phyloP scores from a whole-genome alignment of 2,113 vertebrate species.

The Pavo muticus region DNA sequence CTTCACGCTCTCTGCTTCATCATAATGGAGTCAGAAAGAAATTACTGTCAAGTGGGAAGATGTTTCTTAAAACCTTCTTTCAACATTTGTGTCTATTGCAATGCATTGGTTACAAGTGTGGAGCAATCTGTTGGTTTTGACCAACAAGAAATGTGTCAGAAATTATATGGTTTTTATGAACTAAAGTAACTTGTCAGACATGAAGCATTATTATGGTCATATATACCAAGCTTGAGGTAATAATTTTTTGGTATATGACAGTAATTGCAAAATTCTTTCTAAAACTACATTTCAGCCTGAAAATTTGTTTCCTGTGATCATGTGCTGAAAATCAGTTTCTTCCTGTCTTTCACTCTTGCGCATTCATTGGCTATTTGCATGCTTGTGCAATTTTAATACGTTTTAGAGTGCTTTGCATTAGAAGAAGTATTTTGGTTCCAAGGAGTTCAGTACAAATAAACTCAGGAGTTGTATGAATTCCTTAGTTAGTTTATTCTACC shows the following conservation, averaged over 20 bases:
- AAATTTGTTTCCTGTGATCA: not conserved
- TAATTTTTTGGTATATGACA: not conserved
- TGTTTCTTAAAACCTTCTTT: slow-evolving; percentile 59
- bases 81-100: slow-evolving; percentile 36
- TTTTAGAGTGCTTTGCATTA: not conserved
- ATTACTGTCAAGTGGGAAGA: slow-evolving; percentile 56
- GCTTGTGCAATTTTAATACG: not conserved
- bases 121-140: slow-evolving; percentile 20
- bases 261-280: not conserved
- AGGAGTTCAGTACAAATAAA: not conserved
- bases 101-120: not conserved
- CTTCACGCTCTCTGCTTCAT: slow-evolving; percentile 53
- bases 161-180: not conserved
- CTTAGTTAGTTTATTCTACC: not conserved
- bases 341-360: not conserved
- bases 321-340: slow-evolving; percentile 1
- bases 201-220: not conserved
- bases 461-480: not conserved
- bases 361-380: not conserved
- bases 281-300: not conserved
- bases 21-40: slow-evolving; percentile 66
- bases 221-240: not conserved
- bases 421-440: not conserved
- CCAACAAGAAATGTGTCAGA: not conserved
- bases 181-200: not conserved